Base-by-base conservation (phyloP, 2,888 invertebrate species). In the Macrostomum cliftonense region DNA sequence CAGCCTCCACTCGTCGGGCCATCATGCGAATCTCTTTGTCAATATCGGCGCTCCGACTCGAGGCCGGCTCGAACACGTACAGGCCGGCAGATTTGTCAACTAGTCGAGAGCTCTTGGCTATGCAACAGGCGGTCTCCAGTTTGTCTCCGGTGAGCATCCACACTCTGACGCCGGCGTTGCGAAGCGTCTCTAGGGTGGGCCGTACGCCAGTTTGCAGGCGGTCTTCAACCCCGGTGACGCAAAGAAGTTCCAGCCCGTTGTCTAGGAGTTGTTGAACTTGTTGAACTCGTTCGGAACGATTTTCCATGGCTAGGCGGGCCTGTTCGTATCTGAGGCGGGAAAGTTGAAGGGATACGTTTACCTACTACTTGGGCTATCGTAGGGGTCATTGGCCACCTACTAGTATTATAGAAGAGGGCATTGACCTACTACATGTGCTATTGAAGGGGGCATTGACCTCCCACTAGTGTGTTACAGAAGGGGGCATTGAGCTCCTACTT, bases 91-190 rank as follows among this genome's bases (percentile, higher is more conserved):
- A 79, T 42, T 81, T 77, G 0, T 83, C 80, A 47, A 88, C 84
- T 49, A 97, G 75, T 58, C 85, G 80, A 4, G 91, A 83, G 61
- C 93, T 93, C 67, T 95, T 93, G 1, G 97, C 95, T 62, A 97
- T 97, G 68, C 95, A 95, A 28, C 86, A 83, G 1, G 97, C 97
- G 0, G 97, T 99, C 74, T 97, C 97, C 54, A 93, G 67, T 72
- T 79, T 81, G 61, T 81, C 81, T 36, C 73, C 72, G 1, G 81
- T 81, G 55, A 81, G 69, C 81, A 81, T 82, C 80, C 80, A 80
- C 44, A 79, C 78, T 73, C 78, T 79, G 53, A 81, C 79, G 50
- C 81, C 81, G 52, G 81, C 81, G 67, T 81, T 81, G 56, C 79
- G 70, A 39, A 81, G 67, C 49, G 78, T 68, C 61, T 82, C 81